A percentile compares a stretch with the other conserved stretches of the same genome.
Conservation (phyloP, 30 jellyfish, hydroid and myxozoan species). For the Aurelia sp. region DNA sequence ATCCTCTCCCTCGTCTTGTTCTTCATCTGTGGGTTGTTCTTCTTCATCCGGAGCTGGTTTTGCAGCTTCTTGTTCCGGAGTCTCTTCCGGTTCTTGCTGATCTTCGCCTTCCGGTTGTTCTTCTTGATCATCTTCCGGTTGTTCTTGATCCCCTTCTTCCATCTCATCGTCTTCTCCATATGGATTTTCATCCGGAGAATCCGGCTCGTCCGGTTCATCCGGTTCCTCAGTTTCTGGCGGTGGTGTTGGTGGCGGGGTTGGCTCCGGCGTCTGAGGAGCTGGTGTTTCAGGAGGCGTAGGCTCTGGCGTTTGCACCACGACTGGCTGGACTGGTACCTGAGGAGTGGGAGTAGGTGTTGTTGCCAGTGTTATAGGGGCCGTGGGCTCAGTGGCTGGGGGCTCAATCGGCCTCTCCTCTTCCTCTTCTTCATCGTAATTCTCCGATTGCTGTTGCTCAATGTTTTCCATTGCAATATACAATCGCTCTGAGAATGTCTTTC, state of each 20-base stretch:
- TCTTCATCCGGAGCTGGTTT: conserved; percentile 31
- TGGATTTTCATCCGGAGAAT: conserved; percentile 64
- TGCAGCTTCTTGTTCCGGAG: conserved; percentile 50
- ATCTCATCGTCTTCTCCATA: conserved; percentile 58
- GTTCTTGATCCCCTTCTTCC: conserved; percentile 63
- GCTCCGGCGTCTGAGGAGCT: conserved; percentile 1
- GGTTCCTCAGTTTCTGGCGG: conserved; percentile 26
- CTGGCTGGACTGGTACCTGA: conserved; percentile 17
- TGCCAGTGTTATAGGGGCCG: conserved; percentile 59
- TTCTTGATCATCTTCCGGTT: conserved; percentile 47
- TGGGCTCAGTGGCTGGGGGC: conserved; percentile 57
- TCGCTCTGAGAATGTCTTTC: conserved; percentile 60
- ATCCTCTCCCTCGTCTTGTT: conserved; percentile 12
- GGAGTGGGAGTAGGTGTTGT: conserved; percentile 53
- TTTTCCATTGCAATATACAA: conserved; percentile 33
- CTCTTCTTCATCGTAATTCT: conserved; percentile 64
- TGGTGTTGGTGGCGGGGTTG: conserved; percentile 60
- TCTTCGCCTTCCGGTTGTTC: conserved; percentile 40
- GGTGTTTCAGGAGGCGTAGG: conserved; percentile 49
- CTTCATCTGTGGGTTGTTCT: conserved; percentile 46
- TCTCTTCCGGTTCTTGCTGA: conserved; percentile 58
- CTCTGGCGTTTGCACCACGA: conserved; percentile 8
- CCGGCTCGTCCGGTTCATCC: conserved; percentile 38
- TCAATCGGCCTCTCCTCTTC: conserved; percentile 71
- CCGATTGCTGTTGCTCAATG: conserved; percentile 31